A percentile compares a stretch with the other conserved stretches of the same genome.
Evolutionary conservation across 2,888 invertebrate genomes (phyloP).

Genomic region (Hedya salicella): DNA sequence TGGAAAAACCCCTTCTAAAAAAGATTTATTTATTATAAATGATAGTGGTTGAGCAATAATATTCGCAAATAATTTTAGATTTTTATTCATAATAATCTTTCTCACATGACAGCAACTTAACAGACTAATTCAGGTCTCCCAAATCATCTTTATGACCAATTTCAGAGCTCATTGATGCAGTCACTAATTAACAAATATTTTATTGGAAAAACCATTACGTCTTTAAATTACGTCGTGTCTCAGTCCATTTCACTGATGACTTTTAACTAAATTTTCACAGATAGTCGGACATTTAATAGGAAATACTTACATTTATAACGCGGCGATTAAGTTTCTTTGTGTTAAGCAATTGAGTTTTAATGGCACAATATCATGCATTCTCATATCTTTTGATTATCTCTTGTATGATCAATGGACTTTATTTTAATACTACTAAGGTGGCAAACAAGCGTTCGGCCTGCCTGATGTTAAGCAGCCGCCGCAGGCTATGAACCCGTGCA

Average conservation of each 20-base stretch:
- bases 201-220: background rate
- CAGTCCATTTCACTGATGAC: background rate
- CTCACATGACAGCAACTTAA: background rate
- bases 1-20: no score
- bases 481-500: no score
- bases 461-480: no score
- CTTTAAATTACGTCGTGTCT: background rate
- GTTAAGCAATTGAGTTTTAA: constrained; percentile 34
- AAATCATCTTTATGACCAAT: constrained; percentile 26
- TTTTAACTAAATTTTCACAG: background rate
- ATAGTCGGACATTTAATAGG: constrained; percentile 12
- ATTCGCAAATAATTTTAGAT: no score
- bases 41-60: no score
- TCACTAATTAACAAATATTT: background rate
- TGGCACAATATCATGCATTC: constrained; percentile 31
- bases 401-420: constrained; percentile 25
- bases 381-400: constrained; percentile 20
- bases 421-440: no score
- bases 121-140: background rate
- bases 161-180: constrained; percentile 22
- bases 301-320: constrained; percentile 35
- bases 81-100: no score
- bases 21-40: no score
- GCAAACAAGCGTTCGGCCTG: no score
- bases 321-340: constrained; percentile 28